A percentile compares a stretch with the other conserved stretches of the same genome.
Conservation (phyloP, 2,797 vertebrate species). For the Rhynchonycteris naso region DNA sequence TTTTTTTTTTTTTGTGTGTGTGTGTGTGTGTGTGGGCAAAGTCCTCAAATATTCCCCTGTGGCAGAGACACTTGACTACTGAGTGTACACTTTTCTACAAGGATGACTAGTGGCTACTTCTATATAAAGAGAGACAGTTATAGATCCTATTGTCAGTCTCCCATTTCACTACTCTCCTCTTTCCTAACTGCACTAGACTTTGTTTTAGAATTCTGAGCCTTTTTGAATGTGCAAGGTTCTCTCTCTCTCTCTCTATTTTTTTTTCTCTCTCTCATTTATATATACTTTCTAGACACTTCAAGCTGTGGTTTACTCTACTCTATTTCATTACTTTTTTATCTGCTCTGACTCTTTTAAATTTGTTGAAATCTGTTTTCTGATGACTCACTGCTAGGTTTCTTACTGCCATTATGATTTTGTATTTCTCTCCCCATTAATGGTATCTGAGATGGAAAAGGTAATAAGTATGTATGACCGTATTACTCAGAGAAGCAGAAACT, state of each 20-base stretch:
- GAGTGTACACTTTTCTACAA: not conserved
- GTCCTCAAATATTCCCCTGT: not conserved
- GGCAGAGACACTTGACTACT: not conserved
- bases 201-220: not conserved
- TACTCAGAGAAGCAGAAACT: not conserved
- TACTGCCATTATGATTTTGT: not conserved
- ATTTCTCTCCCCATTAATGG: not conserved
- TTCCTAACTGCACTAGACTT: not conserved
- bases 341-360: not conserved
- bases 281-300: not conserved
- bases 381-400: not conserved
- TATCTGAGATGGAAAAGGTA: not conserved
- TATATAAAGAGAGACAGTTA: not conserved
- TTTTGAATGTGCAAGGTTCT: not conserved
- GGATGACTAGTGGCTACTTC: not conserved
- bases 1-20: too few relatives aligned
- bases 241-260: not conserved
- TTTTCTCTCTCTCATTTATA: not conserved
- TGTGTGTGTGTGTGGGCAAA: not conserved
- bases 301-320: not conserved
- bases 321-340: not conserved
- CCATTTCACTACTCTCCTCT: not conserved
- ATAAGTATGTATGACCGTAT: not conserved
- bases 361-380: conserved; percentile 17
- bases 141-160: not conserved